Conservation (phyloP, 2,888 invertebrate genomes). For the Drosophila mettleri region DNA sequence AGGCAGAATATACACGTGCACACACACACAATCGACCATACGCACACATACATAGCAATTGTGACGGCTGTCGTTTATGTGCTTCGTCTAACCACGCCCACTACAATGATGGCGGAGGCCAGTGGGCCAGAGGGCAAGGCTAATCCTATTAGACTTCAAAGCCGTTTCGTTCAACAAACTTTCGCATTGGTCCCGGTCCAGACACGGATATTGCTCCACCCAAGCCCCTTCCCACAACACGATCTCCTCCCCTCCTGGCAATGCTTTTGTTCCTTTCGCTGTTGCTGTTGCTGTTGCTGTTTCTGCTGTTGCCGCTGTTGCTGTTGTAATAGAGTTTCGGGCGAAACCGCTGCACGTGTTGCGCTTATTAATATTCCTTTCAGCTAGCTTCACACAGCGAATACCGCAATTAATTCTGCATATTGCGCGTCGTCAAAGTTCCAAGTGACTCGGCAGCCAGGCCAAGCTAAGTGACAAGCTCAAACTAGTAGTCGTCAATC, state of each 20-base stretch:
- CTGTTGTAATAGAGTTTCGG: slow-evolving; percentile 17
- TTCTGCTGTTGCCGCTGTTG: too few relatives aligned
- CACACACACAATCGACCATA: slow-evolving; percentile 18
- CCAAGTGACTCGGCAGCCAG: slow-evolving; percentile 26
- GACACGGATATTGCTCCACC: slow-evolving; percentile 9
- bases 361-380: slow-evolving; percentile 72
- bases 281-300: neutral
- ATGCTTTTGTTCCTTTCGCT: neutral
- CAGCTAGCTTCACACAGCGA: slow-evolving; percentile 21
- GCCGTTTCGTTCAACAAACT: slow-evolving; percentile 72
- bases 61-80: slow-evolving; percentile 58
- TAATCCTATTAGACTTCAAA: slow-evolving; percentile 82
- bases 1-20: slow-evolving; percentile 8
- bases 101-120: slow-evolving; percentile 27
- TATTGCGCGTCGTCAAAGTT: slow-evolving; percentile 36
- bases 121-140: slow-evolving; percentile 13
- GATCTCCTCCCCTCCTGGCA: slow-evolving; percentile 3
- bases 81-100: slow-evolving; percentile 51
- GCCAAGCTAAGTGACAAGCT: neutral
- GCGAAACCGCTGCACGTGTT: slow-evolving; percentile 70
- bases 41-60: slow-evolving; percentile 25
- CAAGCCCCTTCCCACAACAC: neutral
- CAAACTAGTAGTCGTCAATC: neutral
- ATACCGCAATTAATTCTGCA: slow-evolving; percentile 63
- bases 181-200: slow-evolving; percentile 55